Conservation (phyloP, 1,140 invertebrate genomes). For the Hyphantria cunea region DNA sequence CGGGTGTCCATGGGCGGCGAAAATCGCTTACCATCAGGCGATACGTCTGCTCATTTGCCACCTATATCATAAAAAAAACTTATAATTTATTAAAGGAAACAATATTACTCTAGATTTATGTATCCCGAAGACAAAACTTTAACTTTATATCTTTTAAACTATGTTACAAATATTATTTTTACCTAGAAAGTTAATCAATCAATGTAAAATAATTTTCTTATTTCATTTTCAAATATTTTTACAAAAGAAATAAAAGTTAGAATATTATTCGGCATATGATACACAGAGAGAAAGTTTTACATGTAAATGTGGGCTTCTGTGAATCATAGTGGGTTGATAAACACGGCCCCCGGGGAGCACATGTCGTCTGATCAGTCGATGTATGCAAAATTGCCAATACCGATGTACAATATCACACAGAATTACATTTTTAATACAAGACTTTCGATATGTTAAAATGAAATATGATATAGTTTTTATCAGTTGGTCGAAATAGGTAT, state of each 20-base stretch:
- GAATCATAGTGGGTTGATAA: conserved; percentile 35
- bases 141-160: too few species aligned
- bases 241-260: not conserved
- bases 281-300: conserved; percentile 21
- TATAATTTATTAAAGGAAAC: too few species aligned
- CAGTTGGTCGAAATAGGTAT: not conserved
- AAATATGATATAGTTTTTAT: not conserved
- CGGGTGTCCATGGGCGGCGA: too few species aligned
- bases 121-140: too few species aligned
- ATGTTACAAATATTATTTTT: too few species aligned
- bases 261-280: conserved; percentile 8
- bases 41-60: too few species aligned
- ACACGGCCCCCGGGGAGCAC: conserved; percentile 28
- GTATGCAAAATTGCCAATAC: conserved; percentile 43
- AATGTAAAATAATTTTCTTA: too few species aligned
- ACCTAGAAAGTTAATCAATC: too few species aligned
- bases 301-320: conserved; percentile 33
- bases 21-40: too few species aligned
- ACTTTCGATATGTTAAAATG: not conserved
- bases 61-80: too few species aligned
- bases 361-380: conserved; percentile 31
- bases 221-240: not conserved
- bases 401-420: conserved; percentile 20
- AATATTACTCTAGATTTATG: too few species aligned
- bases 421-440: conserved; percentile 23